Conservation (phyloP, 1,140 invertebrate genomes). For the Drosophila simulans region DNA sequence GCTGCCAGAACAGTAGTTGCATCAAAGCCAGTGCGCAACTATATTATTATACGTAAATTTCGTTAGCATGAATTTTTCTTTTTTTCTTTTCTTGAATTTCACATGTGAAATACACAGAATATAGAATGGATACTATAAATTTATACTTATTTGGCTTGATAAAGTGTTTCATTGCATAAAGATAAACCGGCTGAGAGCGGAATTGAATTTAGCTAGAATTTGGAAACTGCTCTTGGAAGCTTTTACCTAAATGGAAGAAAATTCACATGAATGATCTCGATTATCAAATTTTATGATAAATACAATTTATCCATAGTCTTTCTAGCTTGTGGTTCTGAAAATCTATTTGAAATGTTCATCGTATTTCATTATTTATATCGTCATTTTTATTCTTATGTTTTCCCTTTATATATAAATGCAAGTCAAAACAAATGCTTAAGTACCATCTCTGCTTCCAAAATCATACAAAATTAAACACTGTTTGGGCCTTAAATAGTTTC, state of each 20-base stretch:
- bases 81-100: slow-evolving; percentile 1
- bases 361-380: too few relatives aligned
- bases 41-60: slow-evolving; percentile 18
- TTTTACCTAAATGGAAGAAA: neutral
- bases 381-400: too few relatives aligned
- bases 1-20: slow-evolving; percentile 10
- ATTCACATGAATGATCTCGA: too few relatives aligned
- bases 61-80: neutral
- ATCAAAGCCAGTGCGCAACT: slow-evolving; percentile 4
- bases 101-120: neutral
- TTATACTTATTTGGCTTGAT: neutral
- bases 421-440: neutral
- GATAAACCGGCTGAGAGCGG: neutral
- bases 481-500: neutral
- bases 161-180: neutral
- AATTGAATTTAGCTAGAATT: neutral
- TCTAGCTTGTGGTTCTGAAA: too few relatives aligned
- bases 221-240: neutral
- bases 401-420: too few relatives aligned
- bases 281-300: neutral
- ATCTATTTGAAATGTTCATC: too few relatives aligned
- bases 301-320: neutral
- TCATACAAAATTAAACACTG: neutral
- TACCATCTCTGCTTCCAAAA: too few relatives aligned
- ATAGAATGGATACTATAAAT: neutral